phyloP scores from a whole-genome alignment of 92 coral and sea anemone genomes.

The Meandrina meandrites region DNA sequence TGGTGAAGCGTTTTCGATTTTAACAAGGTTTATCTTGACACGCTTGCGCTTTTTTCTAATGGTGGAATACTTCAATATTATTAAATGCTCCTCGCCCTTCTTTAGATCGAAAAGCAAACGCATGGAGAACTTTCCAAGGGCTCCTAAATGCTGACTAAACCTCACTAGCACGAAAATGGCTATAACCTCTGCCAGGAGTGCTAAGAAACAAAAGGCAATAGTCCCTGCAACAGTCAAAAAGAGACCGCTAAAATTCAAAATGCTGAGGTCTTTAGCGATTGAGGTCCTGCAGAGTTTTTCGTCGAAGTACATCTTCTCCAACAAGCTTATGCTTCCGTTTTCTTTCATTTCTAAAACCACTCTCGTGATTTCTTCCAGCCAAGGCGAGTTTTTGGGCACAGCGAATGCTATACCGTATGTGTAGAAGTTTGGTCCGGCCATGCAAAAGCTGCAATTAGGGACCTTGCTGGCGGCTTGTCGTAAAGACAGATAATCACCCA shows the following conservation, averaged over 20 bases:
- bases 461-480: slow-evolving; percentile 40
- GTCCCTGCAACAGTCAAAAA: slow-evolving; percentile 53
- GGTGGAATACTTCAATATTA: slow-evolving; percentile 14
- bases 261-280: slow-evolving; percentile 27
- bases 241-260: slow-evolving; percentile 68
- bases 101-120: slow-evolving; percentile 42
- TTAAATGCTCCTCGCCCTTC: slow-evolving; percentile 33
- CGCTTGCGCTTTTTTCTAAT: neutral
- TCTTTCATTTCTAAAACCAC: slow-evolving; percentile 63
- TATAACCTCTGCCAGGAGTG: slow-evolving; percentile 48
- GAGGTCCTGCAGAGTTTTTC: slow-evolving; percentile 20
- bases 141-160: slow-evolving; percentile 33
- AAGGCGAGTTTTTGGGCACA: slow-evolving; percentile 65
- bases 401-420: slow-evolving; percentile 64
- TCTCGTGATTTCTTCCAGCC: slow-evolving; percentile 62
- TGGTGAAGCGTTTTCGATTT: neutral
- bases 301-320: slow-evolving; percentile 53
- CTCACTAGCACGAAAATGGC: slow-evolving; percentile 31
- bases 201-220: slow-evolving; percentile 52
- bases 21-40: slow-evolving; percentile 13
- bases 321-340: slow-evolving; percentile 48
- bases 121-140: slow-evolving; percentile 32
- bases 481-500: slow-evolving; percentile 73
- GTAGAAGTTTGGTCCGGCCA: slow-evolving; percentile 63
- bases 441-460: slow-evolving; percentile 43